Evolutionary conservation across 2,888 invertebrate species (phyloP), one percentile per base, ranked within the genome.

Genomic region (Pocota personata): DNA sequence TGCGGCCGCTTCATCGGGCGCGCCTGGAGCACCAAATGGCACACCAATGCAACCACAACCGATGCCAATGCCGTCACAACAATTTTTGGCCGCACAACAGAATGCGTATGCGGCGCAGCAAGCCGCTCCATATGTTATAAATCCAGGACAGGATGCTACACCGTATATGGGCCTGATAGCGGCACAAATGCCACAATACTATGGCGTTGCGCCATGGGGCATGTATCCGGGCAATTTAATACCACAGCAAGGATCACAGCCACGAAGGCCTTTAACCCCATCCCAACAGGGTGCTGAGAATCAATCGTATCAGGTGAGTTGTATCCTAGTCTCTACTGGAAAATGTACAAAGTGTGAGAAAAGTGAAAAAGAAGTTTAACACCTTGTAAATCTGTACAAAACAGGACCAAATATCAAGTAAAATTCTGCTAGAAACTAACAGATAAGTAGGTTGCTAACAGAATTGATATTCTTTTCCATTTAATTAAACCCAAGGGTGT

Each of bases 201-300:
- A 98, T 93, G 97, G 97, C 77, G 96, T 98, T 88, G 95, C 96
- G 67, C 98, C 98, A 32, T 98, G 98, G 97, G 95, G 96, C 88
- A 97, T 98, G 90, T 98, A 98, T 93, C 97, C 98, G 48, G 95
- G 96, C 55, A 95, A 95, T 91, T 93, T 95, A 89, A 94, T 96
- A 90, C 96, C 95, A 89, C 95, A 95, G 89, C 94, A 94, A 87
- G 93, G 94, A 89, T 93, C 94, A 91, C 95, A 95, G 89, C 95
- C 95, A 89, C 94, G 97, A 87, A 94, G 97, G 91, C 97, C 97
- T 88, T 94, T 97, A 89, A 96, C 97, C 87, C 97, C 97, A 79
- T 95, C 95, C 93, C 96, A 92, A 94, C 96, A 93, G 93, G 92
- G 93, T 43, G 91, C 92, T 82, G 93, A 93, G 87, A 93, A 91